Base-by-base conservation (phyloP, 2,113 vertebrate species). In the Salminus brasiliensis region DNA sequence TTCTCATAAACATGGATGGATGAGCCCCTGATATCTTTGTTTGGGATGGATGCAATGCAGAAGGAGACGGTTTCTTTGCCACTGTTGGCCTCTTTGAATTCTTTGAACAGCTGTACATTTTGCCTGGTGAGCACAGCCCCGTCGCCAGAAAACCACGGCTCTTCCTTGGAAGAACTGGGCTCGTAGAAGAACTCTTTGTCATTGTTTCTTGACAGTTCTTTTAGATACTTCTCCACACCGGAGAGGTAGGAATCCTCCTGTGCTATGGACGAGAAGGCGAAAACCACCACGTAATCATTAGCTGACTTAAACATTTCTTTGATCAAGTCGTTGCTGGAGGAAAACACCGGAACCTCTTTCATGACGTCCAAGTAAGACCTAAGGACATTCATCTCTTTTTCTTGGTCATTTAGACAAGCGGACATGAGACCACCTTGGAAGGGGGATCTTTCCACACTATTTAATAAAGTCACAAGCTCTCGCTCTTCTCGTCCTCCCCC, bases 1-100 rank as follows among this genome's bases (percentile, higher is more conserved):
- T 65, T 79, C 52, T 84, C 81, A 43, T 57, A 86, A 34, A 86
- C 76, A 68, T 82, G 77, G 55, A 86, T 79, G 49, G 85, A 79
- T 16, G 82, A 70, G 0, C 67, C 68, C 12, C 59, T 45, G 47
- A 21, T 69, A 39, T 21, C 5, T 39, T 82, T 66, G 45, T 78
- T 71, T 15, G 76, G 76, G 12, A 82, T 79, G 49, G 82, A 86
- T 34, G 79, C 79, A 39, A 84, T 81, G 45, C 66, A 65, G 23
- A 86, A 86, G 27, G 59, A 62, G 34, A 72, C 43, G 2, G 53
- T 80, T 8, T 27, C 68, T 65, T 60, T 76, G 30, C 2, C 18
- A 53, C 67, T 21, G 59, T 86, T 86, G 2, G 79, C 63, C 30
- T 82, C 29, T 43, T 76, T 74, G 30, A 86, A 86, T n/a, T 84